phyloP scores from a whole-genome alignment of 2,888 invertebrate species.

The Sarcophaga carnaria region DNA sequence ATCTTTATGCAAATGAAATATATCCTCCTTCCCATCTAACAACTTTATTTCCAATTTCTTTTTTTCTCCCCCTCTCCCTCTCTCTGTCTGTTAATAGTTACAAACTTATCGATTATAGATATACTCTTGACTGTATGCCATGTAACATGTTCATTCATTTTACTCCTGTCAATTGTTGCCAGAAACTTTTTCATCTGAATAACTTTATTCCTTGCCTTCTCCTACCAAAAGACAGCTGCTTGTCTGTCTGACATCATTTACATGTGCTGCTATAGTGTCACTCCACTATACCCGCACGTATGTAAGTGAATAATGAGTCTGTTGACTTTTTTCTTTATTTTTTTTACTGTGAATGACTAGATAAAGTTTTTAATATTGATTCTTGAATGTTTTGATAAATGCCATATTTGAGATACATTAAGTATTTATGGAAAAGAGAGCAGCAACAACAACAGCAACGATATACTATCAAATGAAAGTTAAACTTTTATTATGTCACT shows the following conservation, averaged over 20 bases:
- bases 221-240: background rate
- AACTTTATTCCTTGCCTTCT: background rate
- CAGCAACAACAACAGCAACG: background rate
- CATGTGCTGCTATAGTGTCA: conserved; percentile 21
- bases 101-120: conserved; percentile 27
- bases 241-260: conserved; percentile 5
- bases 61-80: no score
- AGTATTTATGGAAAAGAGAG: background rate
- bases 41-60: no score
- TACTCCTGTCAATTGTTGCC: background rate
- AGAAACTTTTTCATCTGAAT: conserved; percentile 8
- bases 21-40: no score
- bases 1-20: no score
- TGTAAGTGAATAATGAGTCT: background rate
- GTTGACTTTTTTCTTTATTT: background rate
- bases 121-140: background rate
- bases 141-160: background rate
- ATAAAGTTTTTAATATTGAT: conserved; percentile 10
- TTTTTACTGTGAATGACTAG: background rate
- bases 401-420: background rate
- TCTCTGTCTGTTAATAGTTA: background rate
- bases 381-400: background rate
- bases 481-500: background rate
- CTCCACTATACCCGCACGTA: background rate
- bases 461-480: background rate